Conservation (phyloP, 2,888 invertebrate genomes). For the Erebia aethiops region DNA sequence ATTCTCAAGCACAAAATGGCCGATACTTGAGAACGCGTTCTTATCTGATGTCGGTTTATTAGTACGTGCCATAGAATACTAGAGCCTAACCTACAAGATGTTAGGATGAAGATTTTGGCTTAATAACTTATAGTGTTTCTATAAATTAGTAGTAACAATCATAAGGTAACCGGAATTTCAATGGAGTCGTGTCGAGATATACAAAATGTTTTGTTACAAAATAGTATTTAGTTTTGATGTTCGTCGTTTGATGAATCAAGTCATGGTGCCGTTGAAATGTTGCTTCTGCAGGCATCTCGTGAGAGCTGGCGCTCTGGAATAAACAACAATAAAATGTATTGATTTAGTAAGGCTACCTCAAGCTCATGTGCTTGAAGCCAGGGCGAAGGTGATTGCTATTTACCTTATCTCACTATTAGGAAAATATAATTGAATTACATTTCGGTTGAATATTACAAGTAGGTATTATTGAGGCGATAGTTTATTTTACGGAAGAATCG, state of each 20-base stretch:
- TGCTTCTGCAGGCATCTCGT: constrained; percentile 74
- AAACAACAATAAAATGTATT: constrained; percentile 44
- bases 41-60: too few relatives aligned
- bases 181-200: constrained; percentile 60
- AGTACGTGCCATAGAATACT: background rate
- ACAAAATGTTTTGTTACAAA: constrained; percentile 59
- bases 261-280: constrained; percentile 69
- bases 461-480: too few relatives aligned
- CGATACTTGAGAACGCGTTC: too few relatives aligned
- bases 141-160: constrained; percentile 47
- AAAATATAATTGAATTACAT: too few relatives aligned
- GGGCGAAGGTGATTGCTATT: too few relatives aligned
- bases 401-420: too few relatives aligned
- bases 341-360: constrained; percentile 30
- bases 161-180: constrained; percentile 56
- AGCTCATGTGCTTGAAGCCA: too few relatives aligned
- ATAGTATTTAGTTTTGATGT: constrained; percentile 47
- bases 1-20: too few relatives aligned
- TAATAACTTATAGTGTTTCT: constrained; percentile 41
- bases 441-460: too few relatives aligned
- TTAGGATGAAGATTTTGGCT: constrained; percentile 43
- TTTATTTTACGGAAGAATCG: background rate
- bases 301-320: constrained; percentile 76
- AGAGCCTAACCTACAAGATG: constrained; percentile 33
- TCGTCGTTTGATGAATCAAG: constrained; percentile 58